Conservation (phyloP, 2,888 invertebrate species). For the Scelioninae gen. 2 region DNA sequence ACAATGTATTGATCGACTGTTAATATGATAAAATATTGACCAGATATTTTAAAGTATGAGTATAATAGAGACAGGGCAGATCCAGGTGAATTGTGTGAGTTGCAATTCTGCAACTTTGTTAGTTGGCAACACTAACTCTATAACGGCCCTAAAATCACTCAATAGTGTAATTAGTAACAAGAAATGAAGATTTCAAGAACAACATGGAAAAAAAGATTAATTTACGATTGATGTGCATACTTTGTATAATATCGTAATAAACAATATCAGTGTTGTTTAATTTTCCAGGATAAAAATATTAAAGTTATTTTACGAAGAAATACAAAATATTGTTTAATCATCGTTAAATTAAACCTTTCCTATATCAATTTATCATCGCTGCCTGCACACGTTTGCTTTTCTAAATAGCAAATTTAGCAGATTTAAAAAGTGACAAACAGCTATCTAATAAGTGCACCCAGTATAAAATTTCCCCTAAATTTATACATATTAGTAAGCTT, state of each 20-base stretch:
- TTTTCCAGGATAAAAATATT: conserved; percentile 18
- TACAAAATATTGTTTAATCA: conserved; percentile 25
- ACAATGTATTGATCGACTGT: conserved; percentile 1
- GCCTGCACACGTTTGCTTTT: conserved; percentile 43
- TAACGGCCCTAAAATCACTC: conserved; percentile 74
- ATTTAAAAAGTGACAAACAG: conserved; percentile 48
- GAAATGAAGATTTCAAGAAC: conserved; percentile 64
- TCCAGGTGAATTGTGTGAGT: conserved; percentile 73
- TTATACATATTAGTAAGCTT: conserved; percentile 60
- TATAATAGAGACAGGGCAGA: conserved; percentile 70
- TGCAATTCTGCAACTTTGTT: conserved; percentile 73
- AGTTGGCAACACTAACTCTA: conserved; percentile 74
- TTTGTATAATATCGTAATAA: conserved; percentile 33
- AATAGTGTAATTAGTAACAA: conserved; percentile 73
- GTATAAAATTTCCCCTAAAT: conserved; percentile 53
- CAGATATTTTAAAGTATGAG: conserved; percentile 2
- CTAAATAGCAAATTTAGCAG: conserved; percentile 43
- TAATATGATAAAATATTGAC: neutral
- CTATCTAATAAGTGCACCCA: conserved; percentile 58
- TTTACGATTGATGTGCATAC: conserved; percentile 50
- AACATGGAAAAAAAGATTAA: conserved; percentile 47
- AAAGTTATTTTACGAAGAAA: conserved; percentile 27
- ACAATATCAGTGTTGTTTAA: conserved; percentile 28
- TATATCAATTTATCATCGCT: conserved; percentile 37
- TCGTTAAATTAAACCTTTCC: conserved; percentile 40